Conservation (phyloP, 2,888 invertebrate genomes). For the Quadroppia sp. region DNA sequence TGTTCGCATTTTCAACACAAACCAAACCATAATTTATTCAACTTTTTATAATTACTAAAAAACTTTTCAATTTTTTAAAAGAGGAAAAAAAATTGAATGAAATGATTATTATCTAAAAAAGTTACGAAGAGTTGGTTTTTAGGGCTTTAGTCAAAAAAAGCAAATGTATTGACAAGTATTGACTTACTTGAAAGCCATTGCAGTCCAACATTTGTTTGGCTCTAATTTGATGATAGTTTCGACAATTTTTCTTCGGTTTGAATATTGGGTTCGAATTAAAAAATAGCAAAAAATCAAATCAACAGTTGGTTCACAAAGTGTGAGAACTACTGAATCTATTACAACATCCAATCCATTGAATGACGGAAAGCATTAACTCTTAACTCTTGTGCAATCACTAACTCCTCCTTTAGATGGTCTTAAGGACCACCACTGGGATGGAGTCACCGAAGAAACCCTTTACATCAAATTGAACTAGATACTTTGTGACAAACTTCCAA, state of each 20-base stretch:
- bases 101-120: not conserved
- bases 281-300: not conserved
- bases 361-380: slow-evolving; percentile 6
- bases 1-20: not conserved
- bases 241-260: not conserved
- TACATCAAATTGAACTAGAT: slow-evolving; percentile 18
- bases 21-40: not conserved
- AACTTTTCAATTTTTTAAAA: not conserved
- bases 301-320: slow-evolving; percentile 23
- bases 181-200: slow-evolving; percentile 34
- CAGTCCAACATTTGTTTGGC: slow-evolving; percentile 23
- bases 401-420: slow-evolving; percentile 35
- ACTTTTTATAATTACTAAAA: not conserved
- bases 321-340: slow-evolving; percentile 31
- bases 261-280: not conserved
- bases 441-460: slow-evolving; percentile 17
- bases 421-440: slow-evolving; percentile 29
- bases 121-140: not conserved
- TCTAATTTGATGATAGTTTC: not conserved
- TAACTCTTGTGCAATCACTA: slow-evolving; percentile 20
- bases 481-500: no score
- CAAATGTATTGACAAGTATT: slow-evolving; percentile 15
- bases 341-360: slow-evolving; percentile 7
- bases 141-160: not conserved
- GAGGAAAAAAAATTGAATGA: not conserved